phyloP scores from a whole-genome alignment of 1,140 invertebrate species.

The Bombus cullumanus region DNA sequence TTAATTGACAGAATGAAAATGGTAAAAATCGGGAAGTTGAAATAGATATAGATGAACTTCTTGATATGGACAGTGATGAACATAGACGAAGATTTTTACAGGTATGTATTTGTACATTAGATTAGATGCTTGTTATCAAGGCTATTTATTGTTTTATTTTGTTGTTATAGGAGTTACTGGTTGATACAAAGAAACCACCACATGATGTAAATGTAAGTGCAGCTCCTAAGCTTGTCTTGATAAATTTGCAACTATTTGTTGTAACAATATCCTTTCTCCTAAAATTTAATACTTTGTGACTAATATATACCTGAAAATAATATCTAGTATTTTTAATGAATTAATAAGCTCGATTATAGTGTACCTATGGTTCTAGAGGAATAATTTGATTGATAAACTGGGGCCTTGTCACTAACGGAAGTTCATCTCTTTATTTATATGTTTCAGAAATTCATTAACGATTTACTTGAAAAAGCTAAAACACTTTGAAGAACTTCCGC shows the following conservation, averaged over 20 bases:
- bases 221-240: not conserved
- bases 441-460: slow-evolving; percentile 94
- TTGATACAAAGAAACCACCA: slow-evolving; percentile 91
- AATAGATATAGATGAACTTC: slow-evolving; percentile 95
- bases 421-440: slow-evolving; percentile 51
- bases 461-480: slow-evolving; percentile 94
- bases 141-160: slow-evolving; percentile 34
- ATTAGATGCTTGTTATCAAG: not conserved
- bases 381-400: slow-evolving; percentile 15
- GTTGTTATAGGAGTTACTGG: slow-evolving; percentile 87
- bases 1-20: slow-evolving; percentile 82
- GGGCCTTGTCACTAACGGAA: slow-evolving; percentile 32
- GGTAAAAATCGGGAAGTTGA: slow-evolving; percentile 90
- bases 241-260: slow-evolving; percentile 9
- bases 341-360: not conserved
- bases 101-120: slow-evolving; percentile 82
- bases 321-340: not conserved
- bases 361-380: not conserved
- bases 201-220: slow-evolving; percentile 92
- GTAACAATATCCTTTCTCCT: not conserved
- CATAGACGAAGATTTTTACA: slow-evolving; percentile 91
- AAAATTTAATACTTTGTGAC: slow-evolving; percentile 8
- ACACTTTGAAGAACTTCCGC: slow-evolving; percentile 86
- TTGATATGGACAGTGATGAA: slow-evolving; percentile 95
- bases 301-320: not conserved